phyloP scores from a whole-genome alignment of 2,888 invertebrate genomes.

The Orthosia cruda region DNA sequence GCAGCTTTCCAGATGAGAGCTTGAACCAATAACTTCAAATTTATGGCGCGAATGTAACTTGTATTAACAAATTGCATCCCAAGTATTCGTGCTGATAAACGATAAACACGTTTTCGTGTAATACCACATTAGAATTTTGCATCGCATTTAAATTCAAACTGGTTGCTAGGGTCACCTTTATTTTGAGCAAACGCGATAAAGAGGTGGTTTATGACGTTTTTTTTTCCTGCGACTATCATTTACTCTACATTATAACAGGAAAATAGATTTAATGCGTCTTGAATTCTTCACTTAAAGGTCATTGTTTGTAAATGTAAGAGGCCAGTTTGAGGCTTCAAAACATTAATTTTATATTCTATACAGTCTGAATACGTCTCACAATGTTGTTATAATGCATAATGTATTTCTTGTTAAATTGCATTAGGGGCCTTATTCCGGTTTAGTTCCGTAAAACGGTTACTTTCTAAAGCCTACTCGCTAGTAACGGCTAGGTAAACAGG shows the following conservation, averaged over 20 bases:
- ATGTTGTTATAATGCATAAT: slow-evolving; percentile 14
- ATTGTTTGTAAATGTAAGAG: background rate
- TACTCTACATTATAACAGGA: background rate
- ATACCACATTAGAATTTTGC: slow-evolving; percentile 1
- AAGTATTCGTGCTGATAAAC: background rate
- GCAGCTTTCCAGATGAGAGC: too few species aligned
- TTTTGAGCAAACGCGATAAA: background rate
- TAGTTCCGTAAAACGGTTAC: too few species aligned
- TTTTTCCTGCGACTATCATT: background rate
- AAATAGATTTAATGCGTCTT: slow-evolving; percentile 12
- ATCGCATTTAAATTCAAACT: slow-evolving; percentile 33
- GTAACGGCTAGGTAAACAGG: too few species aligned
- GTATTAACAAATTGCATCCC: background rate
- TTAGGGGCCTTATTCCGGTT: background rate
- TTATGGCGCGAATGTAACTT: background rate
- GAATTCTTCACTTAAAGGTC: background rate
- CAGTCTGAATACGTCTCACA: background rate
- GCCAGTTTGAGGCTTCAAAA: slow-evolving; percentile 6
- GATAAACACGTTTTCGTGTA: background rate
- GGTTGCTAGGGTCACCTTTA: slow-evolving; percentile 36
- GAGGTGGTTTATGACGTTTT: background rate
- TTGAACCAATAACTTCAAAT: background rate
- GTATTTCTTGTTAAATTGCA: background rate
- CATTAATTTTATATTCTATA: background rate
- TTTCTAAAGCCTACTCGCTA: too few species aligned